phyloP scores from a whole-genome alignment of 2,888 invertebrate genomes.

The Drosophila parthenogenetica region DNA sequence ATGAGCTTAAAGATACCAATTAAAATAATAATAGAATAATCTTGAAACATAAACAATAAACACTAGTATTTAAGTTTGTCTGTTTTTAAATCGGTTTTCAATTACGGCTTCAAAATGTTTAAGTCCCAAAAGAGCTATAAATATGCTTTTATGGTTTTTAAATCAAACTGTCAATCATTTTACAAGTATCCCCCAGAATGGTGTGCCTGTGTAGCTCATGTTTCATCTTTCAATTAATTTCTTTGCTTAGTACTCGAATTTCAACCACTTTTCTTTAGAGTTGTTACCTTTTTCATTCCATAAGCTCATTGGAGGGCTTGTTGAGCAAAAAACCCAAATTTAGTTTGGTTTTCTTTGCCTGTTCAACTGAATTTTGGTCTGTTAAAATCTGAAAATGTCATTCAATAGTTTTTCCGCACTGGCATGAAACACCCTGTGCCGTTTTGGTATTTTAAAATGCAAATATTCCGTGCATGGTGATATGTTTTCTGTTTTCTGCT shows the following conservation, averaged over 20 bases:
- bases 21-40: conserved; percentile 5
- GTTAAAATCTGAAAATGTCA: conserved; percentile 39
- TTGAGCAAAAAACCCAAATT: not conserved
- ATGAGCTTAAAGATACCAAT: not conserved
- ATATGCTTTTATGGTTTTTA: conserved; percentile 31
- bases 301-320: not conserved
- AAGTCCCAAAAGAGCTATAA: conserved; percentile 10
- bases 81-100: conserved; percentile 25
- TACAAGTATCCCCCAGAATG: conserved; percentile 35
- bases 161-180: conserved; percentile 57
- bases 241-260: conserved; percentile 33
- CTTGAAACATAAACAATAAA: not conserved
- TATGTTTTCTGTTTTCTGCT: conserved; percentile 57
- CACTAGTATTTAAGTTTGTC: not conserved
- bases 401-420: conserved; percentile 34
- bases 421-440: conserved; percentile 62
- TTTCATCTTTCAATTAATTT: conserved; percentile 56
- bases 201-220: conserved; percentile 31
- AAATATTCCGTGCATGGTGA: conserved; percentile 76
- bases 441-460: conserved; percentile 68
- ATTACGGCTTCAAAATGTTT: conserved; percentile 16
- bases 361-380: not conserved
- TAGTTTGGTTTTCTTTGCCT: not conserved
- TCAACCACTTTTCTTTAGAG: conserved; percentile 30
- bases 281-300: conserved; percentile 21